Evolutionary conservation across 1,140 invertebrate genomes (phyloP), one percentile per base, ranked within the genome.

Genomic region (Acromyrmex charruanus): DNA sequence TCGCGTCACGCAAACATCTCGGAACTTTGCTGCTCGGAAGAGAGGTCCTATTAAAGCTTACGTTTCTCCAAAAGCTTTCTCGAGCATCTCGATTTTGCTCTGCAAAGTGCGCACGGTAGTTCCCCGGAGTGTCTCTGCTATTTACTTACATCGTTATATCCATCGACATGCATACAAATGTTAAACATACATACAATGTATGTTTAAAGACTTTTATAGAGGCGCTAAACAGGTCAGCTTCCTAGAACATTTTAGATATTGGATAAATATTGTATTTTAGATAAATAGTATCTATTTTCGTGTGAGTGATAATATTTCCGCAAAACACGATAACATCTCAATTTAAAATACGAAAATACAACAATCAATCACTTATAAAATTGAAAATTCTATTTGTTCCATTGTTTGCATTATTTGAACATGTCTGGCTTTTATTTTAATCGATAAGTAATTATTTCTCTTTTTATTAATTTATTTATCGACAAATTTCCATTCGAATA

Each of bases 11-110:
- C 80, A 75, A 84, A 82, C 68, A 74, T 82, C 51, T 18, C 39
- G 14, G 25, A 82, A 82, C 55, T 74, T 74, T 49, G 69, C 31
- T 21, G 53, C 80, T 49, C 53, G 68, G 7, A 35, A 59, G 53
- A 59, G 55, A 84, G 69, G 28, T 49, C 39, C 58, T 58, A 75
- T 74, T 84, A 74, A 75, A 68, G 69, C 80, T 84, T 84, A 74
- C 80, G 25, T 84, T 75, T 74, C 55, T 51, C 59, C n/a, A 55
- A 49, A 53, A 84, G 69, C 80, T 75, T 74, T 74, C 80, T 71
- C 39, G 14, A 84, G 55, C 80, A 16, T 68, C 14, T 69, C 49
- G 53, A 74, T 75, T 74, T 9, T 35, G 35, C 39, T 18, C 14
- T n/a, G 49, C 25, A 39, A 84, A 84, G 25, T 82, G 35, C 35